Base-by-base conservation (phyloP, 1,140 invertebrate species). In the Leguminivora glycinivorella region DNA sequence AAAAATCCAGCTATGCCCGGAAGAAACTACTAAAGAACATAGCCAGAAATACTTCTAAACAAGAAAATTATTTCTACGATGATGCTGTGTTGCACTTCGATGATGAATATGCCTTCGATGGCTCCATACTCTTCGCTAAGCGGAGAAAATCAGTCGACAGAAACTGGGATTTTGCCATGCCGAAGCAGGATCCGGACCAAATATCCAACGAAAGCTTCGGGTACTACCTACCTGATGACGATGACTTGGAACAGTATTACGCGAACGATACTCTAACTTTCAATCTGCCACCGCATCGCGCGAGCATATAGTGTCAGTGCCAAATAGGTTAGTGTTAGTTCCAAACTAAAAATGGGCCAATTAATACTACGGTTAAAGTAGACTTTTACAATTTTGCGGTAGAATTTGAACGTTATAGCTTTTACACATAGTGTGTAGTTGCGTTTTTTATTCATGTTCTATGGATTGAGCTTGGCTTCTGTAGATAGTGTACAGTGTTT, bases 21-120 rank as follows among this genome's bases (percentile, higher is more conserved):
- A 87, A 87, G 72, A 92, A 92, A 68, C 71, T 92, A 1, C 88
- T 92, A 83, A 90, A 85, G 67, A 92, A 92, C 69, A 92, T 92
- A 52, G 88, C 88, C 1, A 86, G 92, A 63, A 92, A 92, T 34
- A 90, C 89, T 0, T 81, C 73, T 22, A 81, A 81, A 24, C 81
- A 75, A 0, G 85, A 88, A 29, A 92, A 92, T 68, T 92, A 92
- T 63, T 92, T 92, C 73, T 92, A 92, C 70, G 92, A 92, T 52
- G 92, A 92, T 58, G 88, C 91, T 0, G 89, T 92, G 4, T 70
- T 92, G 58, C 87, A 88, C 58, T 90, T 92, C 63, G 92, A 92
- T 47, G 92, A 92, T 34, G 90, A 92, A 43, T 90, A 91, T 72
- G 86, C 89, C 0, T 89, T 92, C 71, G 91, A 92, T 66, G 89